Evolutionary conservation across 2,797 vertebrate genomes (phyloP).

Genomic region (Rhinatrema bivittatum): DNA sequence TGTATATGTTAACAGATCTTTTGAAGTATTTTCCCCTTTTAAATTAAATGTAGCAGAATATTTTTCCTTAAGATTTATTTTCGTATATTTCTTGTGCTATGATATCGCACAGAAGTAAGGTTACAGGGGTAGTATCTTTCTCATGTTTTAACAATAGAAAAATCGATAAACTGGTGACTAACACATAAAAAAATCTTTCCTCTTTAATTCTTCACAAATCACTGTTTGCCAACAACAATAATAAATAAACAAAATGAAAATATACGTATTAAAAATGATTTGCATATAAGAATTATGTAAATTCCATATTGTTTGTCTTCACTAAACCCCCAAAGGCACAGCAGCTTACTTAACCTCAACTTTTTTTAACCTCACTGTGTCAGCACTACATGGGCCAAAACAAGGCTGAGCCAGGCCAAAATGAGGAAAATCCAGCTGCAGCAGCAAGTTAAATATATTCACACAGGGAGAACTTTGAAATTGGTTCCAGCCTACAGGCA

Average conservation of each 20-base stretch:
- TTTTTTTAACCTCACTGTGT: conserved; percentile 23
- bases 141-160: too few relatives aligned
- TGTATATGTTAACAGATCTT: too few relatives aligned
- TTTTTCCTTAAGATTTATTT: too few relatives aligned
- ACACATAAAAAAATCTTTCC: too few relatives aligned
- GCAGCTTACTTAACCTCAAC: conserved; percentile 21
- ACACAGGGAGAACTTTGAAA: conserved; percentile 11
- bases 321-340: conserved; percentile 13
- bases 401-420: conserved; percentile 11
- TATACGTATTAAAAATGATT: conserved; percentile 9
- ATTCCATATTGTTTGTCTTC: conserved; percentile 16
- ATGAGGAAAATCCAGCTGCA: conserved; percentile 14
- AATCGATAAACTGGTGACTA: too few relatives aligned
- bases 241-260: conserved; percentile 1
- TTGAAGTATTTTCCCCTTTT: too few relatives aligned
- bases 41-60: too few relatives aligned
- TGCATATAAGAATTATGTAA: conserved; percentile 12
- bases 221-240: conserved; percentile 2
- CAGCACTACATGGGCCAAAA: conserved; percentile 14
- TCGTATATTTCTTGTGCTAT: too few relatives aligned
- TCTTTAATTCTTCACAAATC: conserved; percentile 5
- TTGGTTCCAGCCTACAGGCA: conserved; percentile 18
- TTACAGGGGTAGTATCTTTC: too few relatives aligned
- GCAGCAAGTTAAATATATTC: conserved; percentile 10
- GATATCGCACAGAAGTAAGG: too few relatives aligned